Conservation (phyloP, 1,140 invertebrate species). For the Hydropsyche tenuis region DNA sequence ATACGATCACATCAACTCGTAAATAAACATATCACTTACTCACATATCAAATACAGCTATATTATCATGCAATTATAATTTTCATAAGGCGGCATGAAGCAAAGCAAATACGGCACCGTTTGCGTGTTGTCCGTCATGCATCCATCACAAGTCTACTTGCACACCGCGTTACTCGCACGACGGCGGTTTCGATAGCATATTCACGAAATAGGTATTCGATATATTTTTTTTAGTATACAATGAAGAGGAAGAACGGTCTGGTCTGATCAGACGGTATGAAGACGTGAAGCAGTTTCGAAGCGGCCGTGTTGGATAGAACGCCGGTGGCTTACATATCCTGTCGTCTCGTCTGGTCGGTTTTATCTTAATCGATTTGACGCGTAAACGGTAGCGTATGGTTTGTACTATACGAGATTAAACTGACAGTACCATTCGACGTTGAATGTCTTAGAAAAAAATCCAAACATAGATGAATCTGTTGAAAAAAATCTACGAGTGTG, state of each 20-base stretch:
- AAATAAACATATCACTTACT: too few relatives aligned
- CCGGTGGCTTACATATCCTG: conserved; percentile 21
- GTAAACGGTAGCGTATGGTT: conserved; percentile 23
- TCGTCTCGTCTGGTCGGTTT: conserved; percentile 15
- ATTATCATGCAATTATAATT: too few relatives aligned
- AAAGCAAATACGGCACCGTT: too few relatives aligned
- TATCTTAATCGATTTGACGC: conserved; percentile 27
- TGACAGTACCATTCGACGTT: not conserved
- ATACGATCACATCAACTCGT: too few relatives aligned
- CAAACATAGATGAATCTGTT: too few relatives aligned
- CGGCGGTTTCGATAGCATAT: not conserved
- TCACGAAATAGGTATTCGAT: not conserved
- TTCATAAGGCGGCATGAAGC: too few relatives aligned
- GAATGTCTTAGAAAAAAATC: too few relatives aligned
- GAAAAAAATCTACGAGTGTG: too few relatives aligned
- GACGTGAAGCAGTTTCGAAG: not conserved
- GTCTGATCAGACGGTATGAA: not conserved
- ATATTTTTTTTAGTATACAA: too few relatives aligned
- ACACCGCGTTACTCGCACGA: not conserved
- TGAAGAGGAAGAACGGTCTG: not conserved
- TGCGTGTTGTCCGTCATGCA: too few relatives aligned
- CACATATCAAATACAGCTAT: too few relatives aligned
- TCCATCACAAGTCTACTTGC: too few relatives aligned
- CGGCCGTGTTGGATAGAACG: conserved; percentile 4
- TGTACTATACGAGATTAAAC: conserved; percentile 16